Conservation (phyloP, 2,888 invertebrate species). For the Reticulitermes lucifugus region DNA sequence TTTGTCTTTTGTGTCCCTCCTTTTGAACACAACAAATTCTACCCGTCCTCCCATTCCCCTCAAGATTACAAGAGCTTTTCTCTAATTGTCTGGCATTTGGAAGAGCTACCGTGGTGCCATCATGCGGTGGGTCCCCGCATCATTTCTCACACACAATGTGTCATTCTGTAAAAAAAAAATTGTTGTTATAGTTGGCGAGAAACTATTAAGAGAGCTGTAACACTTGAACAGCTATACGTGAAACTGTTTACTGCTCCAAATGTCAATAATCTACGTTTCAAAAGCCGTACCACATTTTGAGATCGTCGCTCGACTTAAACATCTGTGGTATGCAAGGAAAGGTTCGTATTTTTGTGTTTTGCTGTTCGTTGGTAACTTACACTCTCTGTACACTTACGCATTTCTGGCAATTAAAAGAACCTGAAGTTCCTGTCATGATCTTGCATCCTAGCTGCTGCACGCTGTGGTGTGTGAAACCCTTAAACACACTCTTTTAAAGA, state of each 20-base stretch:
- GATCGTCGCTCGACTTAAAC: background rate
- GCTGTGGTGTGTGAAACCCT: too few relatives aligned
- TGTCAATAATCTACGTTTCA: background rate
- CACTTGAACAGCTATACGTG: too few relatives aligned
- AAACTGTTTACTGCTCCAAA: background rate
- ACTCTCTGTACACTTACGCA: too few relatives aligned
- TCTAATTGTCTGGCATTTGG: constrained; percentile 24
- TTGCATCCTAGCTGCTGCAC: too few relatives aligned
- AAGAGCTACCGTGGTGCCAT: background rate
- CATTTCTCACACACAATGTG: constrained; percentile 28
- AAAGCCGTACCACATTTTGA: background rate
- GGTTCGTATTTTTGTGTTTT: too few relatives aligned
- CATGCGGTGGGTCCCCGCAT: constrained; percentile 16
- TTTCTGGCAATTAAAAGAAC: too few relatives aligned
- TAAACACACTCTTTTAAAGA: too few relatives aligned
- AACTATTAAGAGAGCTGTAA: background rate
- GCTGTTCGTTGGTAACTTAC: too few relatives aligned
- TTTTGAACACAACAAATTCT: constrained; percentile 33
- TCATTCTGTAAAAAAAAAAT: background rate
- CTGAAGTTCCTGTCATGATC: too few relatives aligned
- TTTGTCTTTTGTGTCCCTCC: constrained; percentile 40
- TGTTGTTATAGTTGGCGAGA: background rate
- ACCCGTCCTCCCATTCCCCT: background rate
- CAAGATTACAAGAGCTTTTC: constrained; percentile 33
- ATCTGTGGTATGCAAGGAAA: background rate